These are phyloP conservation scores for Parazoanthus atlanticus DNA, from an alignment of 92 coral and sea anemone genomes.

Conservation along the genomic window DNA sequence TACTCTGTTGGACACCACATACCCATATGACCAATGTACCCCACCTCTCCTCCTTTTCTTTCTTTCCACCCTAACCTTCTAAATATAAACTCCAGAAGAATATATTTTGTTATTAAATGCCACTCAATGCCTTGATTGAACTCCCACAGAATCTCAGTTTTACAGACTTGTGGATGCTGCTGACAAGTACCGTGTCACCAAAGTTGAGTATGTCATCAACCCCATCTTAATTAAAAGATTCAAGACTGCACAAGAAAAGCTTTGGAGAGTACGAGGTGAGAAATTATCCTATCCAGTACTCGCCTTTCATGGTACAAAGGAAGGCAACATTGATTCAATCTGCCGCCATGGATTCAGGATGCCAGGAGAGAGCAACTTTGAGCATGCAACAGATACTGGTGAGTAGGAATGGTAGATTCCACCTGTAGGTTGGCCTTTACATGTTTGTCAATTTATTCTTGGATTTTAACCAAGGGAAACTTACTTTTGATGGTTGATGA, in stretches of 20 bases:
- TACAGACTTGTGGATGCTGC: slow-evolving; percentile 77
- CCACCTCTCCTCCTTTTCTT: too few relatives aligned
- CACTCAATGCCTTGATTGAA: neutral
- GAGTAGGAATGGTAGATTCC: neutral
- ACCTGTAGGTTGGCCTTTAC: too few relatives aligned
- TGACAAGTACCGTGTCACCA: slow-evolving; percentile 77
- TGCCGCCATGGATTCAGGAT: slow-evolving; percentile 68
- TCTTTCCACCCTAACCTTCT: too few relatives aligned
- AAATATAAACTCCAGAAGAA: too few relatives aligned
- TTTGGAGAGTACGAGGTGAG: slow-evolving; percentile 61
- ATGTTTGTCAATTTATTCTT: too few relatives aligned
- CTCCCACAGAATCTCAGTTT: slow-evolving; percentile 74
- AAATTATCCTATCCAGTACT: slow-evolving; percentile 71
- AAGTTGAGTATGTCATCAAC: slow-evolving; percentile 77
- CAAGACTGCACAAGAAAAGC: slow-evolving; percentile 64
- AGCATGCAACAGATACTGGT: slow-evolving; percentile 86
- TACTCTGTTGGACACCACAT: too few relatives aligned
- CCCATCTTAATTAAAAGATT: slow-evolving; percentile 67
- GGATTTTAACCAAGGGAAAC: too few relatives aligned
- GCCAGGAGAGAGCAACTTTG: slow-evolving; percentile 80
- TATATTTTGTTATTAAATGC: neutral
- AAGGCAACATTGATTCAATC: slow-evolving; percentile 71
- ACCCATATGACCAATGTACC: too few relatives aligned
- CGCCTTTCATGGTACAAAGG: slow-evolving; percentile 86
- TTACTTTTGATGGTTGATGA: too few relatives aligned